Evolutionary conservation across 2,797 vertebrate genomes (phyloP).

Genomic region (Rhinichthys osculus): DNA sequence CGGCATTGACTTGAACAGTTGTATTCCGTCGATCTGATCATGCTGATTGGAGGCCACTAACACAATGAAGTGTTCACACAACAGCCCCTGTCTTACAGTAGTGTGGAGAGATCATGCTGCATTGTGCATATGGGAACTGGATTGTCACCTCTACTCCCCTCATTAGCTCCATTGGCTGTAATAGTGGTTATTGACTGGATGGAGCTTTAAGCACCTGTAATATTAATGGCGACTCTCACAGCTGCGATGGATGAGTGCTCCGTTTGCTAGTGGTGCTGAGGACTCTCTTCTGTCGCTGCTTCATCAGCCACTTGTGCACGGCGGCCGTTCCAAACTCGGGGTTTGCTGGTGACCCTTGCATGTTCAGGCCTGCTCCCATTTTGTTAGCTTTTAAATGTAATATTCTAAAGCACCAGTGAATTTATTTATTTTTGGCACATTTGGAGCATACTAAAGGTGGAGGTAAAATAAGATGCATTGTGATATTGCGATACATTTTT

Average conservation of each 20-base stretch:
- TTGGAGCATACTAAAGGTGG: neutral
- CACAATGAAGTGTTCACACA: slow-evolving; percentile 48
- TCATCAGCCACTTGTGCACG: slow-evolving; percentile 54
- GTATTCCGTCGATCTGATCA: slow-evolving; percentile 42
- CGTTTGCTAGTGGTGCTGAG: slow-evolving; percentile 40
- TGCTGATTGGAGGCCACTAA: slow-evolving; percentile 44
- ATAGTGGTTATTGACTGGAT: slow-evolving; percentile 61
- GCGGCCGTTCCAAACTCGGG: slow-evolving; percentile 24
- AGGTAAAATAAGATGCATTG: neutral
- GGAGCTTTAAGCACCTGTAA: slow-evolving; percentile 61
- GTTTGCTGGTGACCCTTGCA: slow-evolving; percentile 44
- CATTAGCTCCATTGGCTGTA: slow-evolving; percentile 61
- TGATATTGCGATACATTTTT: neutral
- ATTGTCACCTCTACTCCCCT: slow-evolving; percentile 58
- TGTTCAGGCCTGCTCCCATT: slow-evolving; percentile 38
- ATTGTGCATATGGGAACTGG: slow-evolving; percentile 42
- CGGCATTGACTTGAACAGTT: slow-evolving; percentile 43
- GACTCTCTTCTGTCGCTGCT: slow-evolving; percentile 47
- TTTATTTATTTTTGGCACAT: neutral
- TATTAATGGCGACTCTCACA: slow-evolving; percentile 57
- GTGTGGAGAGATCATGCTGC: slow-evolving; percentile 33
- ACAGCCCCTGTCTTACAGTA: slow-evolving; percentile 10
- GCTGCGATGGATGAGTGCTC: slow-evolving; percentile 51
- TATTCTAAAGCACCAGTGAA: slow-evolving; percentile 21
- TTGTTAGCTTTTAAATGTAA: slow-evolving; percentile 44